These are phyloP conservation scores for Crotalus viridis DNA, from an alignment of 2,113 vertebrate species.

Conservation along the genomic window DNA sequence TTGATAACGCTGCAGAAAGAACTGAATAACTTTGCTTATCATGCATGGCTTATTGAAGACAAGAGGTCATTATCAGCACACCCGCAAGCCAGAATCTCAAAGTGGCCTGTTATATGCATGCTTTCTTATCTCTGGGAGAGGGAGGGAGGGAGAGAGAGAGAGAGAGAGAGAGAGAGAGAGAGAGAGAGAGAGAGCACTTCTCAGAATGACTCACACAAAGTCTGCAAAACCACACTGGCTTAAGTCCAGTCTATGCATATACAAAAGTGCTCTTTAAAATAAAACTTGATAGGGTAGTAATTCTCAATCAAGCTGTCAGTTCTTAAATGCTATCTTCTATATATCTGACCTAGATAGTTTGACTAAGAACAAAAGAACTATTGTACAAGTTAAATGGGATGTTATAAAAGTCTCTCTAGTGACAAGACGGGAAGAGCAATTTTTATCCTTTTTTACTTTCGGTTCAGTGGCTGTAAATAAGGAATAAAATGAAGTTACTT, in stretches of 20 bases:
- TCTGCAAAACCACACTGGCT: background rate
- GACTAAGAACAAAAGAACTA: background rate
- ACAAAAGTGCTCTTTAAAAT: conserved; percentile 27
- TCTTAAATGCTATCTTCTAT: background rate
- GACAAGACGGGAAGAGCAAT: background rate
- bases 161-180: conserved; percentile 1
- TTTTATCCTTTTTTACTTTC: background rate
- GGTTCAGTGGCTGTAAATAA: background rate
- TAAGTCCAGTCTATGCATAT: conserved; percentile 2
- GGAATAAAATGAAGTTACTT: background rate
- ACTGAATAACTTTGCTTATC: conserved; percentile 31
- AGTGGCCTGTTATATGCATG: conserved; percentile 14
- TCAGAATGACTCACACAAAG: conserved; percentile 9
- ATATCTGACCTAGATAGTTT: conserved; percentile 7
- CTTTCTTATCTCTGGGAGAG: conserved; percentile 33
- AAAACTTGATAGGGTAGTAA: background rate
- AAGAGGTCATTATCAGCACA: conserved; percentile 33
- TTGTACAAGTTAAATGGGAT: background rate
- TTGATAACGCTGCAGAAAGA: conserved; percentile 38
- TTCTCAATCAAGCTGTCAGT: conserved; percentile 11
- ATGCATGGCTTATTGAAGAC: conserved; percentile 33
- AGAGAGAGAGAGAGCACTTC: conserved; percentile 26
- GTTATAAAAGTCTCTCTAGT: background rate
- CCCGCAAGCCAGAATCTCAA: background rate
- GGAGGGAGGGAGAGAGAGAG: background rate